Base-by-base conservation (phyloP, 1,140 invertebrate species). In the Psilanteris sp. region DNA sequence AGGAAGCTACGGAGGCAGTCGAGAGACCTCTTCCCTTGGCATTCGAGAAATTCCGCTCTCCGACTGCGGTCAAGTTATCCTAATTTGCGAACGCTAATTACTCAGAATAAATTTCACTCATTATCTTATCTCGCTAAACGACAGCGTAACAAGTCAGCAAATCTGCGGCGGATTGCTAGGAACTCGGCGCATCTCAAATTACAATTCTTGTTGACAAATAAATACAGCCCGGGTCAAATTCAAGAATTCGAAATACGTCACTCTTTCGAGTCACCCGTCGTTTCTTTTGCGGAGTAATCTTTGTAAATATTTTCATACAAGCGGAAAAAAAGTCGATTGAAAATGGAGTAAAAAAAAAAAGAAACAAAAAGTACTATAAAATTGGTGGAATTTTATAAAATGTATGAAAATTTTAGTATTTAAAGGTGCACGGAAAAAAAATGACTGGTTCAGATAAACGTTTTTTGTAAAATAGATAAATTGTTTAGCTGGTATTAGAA, bases 21-120 rank as follows among this genome's bases (percentile, higher is more conserved):
- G 50, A 68, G 24, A 39, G 37, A 70, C 37, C 43, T 32, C 22
- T 13, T 26, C 27, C n/a, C 8, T 1, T 46, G 73, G 64, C 57
- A 76, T 76, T 2, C 64, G 44, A 70, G 52, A 54, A 59, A 77
- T 76, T 48, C 50, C 41, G 34, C 14, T 52, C 50, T n/a, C 8
- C 52, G 20, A 26, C 41, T 39, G 18, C 44, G 48, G 4, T 6
- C 37, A 36, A 52, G 48, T 59, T 59, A 76, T 66, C 66, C 73
- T 59, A 76, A 76, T 77, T 71, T 71, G 59, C 44, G 59, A 59
- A 71, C 24, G 39, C 73, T 77, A 77, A 70, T 76, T 70, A 70
- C 66, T 52, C 39, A 52, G 50, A 66, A 66, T 44, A 66, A 59
- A 36, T 27, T n/a, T 43, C 55, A 39, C 31, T 59, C 57, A 36